These are phyloP conservation scores for Eulithis testata DNA, from an alignment of 2,888 invertebrate species.

Conservation along the genomic window DNA sequence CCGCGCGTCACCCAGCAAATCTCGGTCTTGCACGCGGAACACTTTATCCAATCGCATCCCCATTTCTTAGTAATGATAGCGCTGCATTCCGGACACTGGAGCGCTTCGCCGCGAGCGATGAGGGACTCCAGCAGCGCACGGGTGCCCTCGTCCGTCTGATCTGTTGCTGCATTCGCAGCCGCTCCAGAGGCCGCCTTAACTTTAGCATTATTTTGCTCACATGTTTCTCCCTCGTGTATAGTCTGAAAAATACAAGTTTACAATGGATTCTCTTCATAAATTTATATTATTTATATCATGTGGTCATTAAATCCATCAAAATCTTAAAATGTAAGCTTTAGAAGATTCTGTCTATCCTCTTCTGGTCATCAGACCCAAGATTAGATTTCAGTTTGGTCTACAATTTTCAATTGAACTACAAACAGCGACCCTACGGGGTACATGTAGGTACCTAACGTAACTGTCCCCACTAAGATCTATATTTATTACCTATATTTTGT, in stretches of 20 bases:
- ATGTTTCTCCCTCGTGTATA: constrained; percentile 91
- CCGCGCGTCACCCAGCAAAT: constrained; percentile 97
- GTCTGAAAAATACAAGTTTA: constrained; percentile 78
- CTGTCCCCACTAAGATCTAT: no score
- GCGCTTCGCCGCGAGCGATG: constrained; percentile 93
- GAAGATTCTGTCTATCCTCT: no score
- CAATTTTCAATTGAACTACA: no score
- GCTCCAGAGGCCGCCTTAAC: constrained; percentile 79
- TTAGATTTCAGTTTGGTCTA: no score
- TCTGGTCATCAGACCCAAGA: no score
- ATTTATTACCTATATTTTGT: no score
- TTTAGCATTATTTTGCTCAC: constrained; percentile 90
- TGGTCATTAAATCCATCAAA: no score
- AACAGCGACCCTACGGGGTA: no score
- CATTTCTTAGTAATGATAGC: constrained; percentile 94
- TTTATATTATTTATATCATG: no score
- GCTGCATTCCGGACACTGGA: constrained; percentile 93
- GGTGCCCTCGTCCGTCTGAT: constrained; percentile 89
- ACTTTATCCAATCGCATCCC: constrained; percentile 97
- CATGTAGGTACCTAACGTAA: no score
- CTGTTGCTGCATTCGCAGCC: constrained; percentile 85
- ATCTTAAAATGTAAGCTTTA: no score
- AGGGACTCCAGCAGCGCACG: constrained; percentile 92
- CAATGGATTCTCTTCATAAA: no score
- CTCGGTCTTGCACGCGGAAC: constrained; percentile 96